Evolutionary conservation across 2,888 invertebrate species (phyloP).

Genomic region (Napeogenes sylphis): DNA sequence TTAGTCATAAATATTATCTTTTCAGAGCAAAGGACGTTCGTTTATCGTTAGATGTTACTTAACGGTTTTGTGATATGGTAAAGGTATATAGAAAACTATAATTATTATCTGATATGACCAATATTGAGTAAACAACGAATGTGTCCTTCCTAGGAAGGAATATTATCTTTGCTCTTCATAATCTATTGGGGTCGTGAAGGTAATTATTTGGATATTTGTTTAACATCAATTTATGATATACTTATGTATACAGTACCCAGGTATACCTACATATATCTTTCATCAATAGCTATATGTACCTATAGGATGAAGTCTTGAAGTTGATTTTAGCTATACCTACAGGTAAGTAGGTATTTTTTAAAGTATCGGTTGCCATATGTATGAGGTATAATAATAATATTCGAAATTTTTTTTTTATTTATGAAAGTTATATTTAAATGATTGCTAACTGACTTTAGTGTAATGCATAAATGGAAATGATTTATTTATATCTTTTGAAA

Average conservation of each 20-base stretch:
- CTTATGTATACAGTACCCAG: not conserved
- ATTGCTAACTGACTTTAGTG: too few relatives aligned
- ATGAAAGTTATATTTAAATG: too few relatives aligned
- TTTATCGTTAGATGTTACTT: slow-evolving; percentile 36
- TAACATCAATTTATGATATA: slow-evolving; percentile 16
- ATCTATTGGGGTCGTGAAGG: slow-evolving; percentile 32
- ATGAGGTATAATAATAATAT: too few relatives aligned
- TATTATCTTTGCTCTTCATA: slow-evolving; percentile 40
- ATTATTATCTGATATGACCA: slow-evolving; percentile 51
- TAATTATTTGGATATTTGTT: slow-evolving; percentile 29
- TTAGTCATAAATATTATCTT: slow-evolving; percentile 37
- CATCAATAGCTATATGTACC: too few relatives aligned
- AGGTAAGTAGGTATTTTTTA: too few relatives aligned
- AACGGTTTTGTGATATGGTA: slow-evolving; percentile 38
- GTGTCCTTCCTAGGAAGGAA: slow-evolving; percentile 38
- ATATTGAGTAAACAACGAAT: slow-evolving; percentile 47
- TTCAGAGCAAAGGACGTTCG: slow-evolving; percentile 39
- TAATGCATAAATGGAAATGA: too few relatives aligned
- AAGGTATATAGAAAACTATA: slow-evolving; percentile 48
- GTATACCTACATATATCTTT: not conserved
- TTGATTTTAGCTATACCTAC: too few relatives aligned
- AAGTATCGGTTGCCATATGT: too few relatives aligned
- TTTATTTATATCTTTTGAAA: too few relatives aligned
- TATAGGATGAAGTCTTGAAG: too few relatives aligned
- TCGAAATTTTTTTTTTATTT: too few relatives aligned